Evolutionary conservation across 2,888 invertebrate species (phyloP).

Genomic region (Plebejus argus): DNA sequence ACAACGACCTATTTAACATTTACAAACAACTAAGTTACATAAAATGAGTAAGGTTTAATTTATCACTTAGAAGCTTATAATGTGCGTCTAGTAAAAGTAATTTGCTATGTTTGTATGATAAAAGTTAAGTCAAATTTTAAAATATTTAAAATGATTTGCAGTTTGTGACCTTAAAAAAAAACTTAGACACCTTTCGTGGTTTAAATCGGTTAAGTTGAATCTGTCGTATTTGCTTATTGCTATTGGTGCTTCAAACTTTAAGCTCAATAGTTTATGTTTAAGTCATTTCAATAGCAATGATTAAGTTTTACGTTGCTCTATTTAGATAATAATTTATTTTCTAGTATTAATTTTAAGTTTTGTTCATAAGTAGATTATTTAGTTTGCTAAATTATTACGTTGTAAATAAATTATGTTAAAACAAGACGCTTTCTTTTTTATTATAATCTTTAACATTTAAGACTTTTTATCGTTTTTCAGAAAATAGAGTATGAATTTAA

Average conservation of each 20-base stretch:
- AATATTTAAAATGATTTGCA: no score
- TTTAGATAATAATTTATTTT: background rate
- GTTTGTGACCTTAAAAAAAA: no score
- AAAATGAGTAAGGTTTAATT: background rate
- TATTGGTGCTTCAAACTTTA: background rate
- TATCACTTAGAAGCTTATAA: background rate
- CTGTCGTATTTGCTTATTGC: background rate
- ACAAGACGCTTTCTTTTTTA: background rate
- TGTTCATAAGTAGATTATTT: background rate
- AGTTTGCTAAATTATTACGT: background rate
- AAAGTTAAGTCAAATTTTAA: background rate
- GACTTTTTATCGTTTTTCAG: no score
- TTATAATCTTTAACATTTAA: background rate
- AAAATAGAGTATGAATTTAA: no score
- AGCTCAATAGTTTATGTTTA: background rate
- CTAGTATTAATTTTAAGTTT: background rate
- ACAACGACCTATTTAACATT: background rate
- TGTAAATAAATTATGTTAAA: background rate
- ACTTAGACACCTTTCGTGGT: no score
- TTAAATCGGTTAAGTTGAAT: no score
- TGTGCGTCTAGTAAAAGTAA: background rate
- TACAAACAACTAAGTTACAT: slow-evolving; percentile 1
- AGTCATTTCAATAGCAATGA: no score
- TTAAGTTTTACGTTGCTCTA: no score
- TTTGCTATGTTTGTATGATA: background rate